Percentiles rank a stretch among this genome's conserved stretches.
phyloP scores from a whole-genome alignment of 92 coral and sea anemone species.

The Blastomussa wellsi region DNA sequence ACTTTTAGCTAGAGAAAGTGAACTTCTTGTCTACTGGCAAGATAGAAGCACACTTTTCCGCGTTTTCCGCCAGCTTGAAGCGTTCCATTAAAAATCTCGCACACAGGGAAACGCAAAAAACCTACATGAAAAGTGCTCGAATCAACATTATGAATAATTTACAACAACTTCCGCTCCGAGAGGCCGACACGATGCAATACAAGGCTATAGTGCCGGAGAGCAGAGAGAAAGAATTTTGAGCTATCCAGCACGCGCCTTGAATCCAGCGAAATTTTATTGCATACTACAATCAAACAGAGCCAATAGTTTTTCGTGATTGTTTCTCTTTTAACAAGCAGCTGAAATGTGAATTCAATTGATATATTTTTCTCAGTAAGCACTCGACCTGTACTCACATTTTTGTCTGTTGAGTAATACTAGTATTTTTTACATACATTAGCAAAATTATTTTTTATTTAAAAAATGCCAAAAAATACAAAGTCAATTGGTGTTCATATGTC shows the following conservation, averaged over 20 bases:
- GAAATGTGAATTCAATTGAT: background rate
- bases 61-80: background rate
- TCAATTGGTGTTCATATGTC: background rate
- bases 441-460: conserved; percentile 16
- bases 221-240: background rate
- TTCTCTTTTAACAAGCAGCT: conserved; percentile 7
- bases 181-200: background rate
- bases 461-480: background rate
- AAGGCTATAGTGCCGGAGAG: too few species aligned
- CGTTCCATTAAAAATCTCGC: background rate
- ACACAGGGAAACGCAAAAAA: background rate
- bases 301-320: background rate
- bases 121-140: conserved; percentile 5
- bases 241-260: background rate
- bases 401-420: background rate
- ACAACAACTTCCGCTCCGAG: conserved; percentile 21
- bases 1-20: background rate
- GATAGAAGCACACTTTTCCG: background rate
- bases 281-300: background rate
- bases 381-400: background rate
- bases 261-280: background rate
- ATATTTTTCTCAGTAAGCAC: background rate
- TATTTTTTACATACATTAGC: conserved; percentile 4
- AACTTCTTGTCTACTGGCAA: background rate
- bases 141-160: conserved; percentile 38